Base-by-base conservation (phyloP, 2,888 invertebrate genomes). In the Tipula unca region DNA sequence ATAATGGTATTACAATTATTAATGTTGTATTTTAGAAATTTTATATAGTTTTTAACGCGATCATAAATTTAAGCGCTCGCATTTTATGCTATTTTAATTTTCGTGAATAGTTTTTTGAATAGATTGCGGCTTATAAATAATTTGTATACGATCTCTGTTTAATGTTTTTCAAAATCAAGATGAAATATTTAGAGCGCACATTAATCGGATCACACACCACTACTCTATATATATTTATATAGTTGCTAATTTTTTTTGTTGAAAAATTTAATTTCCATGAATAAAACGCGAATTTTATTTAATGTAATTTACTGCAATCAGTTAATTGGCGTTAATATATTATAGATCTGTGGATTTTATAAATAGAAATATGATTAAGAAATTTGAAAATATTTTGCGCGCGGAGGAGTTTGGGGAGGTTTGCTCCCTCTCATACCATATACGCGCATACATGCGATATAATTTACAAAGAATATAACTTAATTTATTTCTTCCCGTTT, bases 191-290 rank as follows among this genome's bases (percentile, higher is more conserved):
- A 69, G 69, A 69, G 69, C 13, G 10, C 10, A 25, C 69, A 69
- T 69, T 69, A 69, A 69, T 69, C 69, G 69, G 25, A 69, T 69
- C 69, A 69, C 69, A 69, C 69, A 69, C 69, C 69, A 69, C 69
- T 69, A 20, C 69, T 69, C 69, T 69, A 17, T 48, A 48, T 54
- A 69, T 69, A 69, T 69, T 69, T 69, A 25, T 69, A 69, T 10
- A 69, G 25, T 69, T 25, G 69, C 69, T 69, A 69, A 69, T 69
- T 69, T 69, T 48, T 25, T 69, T 69, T 69, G 25, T 69, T 25
- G 69, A 69, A 48, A 48, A n/a, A n/a, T 48, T 69, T 69, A 48
- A 69, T 69, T 69, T 69, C 25, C 25, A 25, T 32, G 32, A 17
- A 48, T 20, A 48, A 69, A 69, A 69, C 20, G 20, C 69, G 69